phyloP scores from a whole-genome alignment of 2,113 vertebrate genomes.

The Marmota monax region DNA sequence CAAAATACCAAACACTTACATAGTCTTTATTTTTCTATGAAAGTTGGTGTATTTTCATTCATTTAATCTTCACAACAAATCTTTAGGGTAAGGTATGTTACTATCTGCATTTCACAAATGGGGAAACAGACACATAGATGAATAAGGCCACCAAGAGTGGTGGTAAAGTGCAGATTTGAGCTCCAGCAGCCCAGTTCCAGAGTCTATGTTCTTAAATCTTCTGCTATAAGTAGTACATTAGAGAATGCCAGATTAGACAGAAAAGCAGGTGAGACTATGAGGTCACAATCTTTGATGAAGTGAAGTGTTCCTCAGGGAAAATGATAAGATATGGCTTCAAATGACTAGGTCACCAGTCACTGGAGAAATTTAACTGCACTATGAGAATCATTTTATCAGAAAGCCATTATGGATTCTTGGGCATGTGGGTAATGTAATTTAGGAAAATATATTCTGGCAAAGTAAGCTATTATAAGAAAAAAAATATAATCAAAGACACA shows the following conservation, averaged over 20 bases:
- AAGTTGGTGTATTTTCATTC: not conserved
- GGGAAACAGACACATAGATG: not conserved
- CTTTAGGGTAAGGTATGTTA: not conserved
- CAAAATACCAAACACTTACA: conserved; percentile 17
- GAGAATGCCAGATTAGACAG: not conserved
- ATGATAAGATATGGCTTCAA: not conserved
- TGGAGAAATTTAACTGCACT: not conserved
- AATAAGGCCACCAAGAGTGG: not conserved
- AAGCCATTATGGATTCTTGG: not conserved
- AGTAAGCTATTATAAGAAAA: not conserved
- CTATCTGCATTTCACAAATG: not conserved
- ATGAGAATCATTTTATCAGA: conserved; percentile 32
- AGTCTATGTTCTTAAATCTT: not conserved
- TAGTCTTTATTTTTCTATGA: not conserved
- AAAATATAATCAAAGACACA: conserved; percentile 19
- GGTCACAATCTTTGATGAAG: not conserved
- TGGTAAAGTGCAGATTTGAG: not conserved
- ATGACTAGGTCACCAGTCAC: not conserved
- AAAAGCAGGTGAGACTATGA: not conserved
- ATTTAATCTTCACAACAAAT: not conserved
- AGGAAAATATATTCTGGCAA: conserved; percentile 44
- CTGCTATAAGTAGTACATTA: not conserved
- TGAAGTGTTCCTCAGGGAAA: not conserved
- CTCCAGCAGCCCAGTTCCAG: not conserved
- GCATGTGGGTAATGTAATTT: not conserved